These are phyloP conservation scores for Salvator merianae DNA, from an alignment of 2,113 vertebrate species.

Conservation along the genomic window DNA sequence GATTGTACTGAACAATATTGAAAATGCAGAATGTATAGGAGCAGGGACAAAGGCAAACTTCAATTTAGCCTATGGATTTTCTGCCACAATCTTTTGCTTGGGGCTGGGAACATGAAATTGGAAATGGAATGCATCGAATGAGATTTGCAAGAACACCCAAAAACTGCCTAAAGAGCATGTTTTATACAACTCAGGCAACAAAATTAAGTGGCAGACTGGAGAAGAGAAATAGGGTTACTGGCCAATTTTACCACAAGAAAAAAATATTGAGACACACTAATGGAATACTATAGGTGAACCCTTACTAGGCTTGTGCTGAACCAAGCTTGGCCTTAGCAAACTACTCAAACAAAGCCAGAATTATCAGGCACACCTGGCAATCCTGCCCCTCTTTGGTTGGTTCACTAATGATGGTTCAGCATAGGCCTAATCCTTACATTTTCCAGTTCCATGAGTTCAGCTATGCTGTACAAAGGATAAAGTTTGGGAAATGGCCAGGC, in stretches of 20 bases:
- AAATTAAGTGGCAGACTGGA: neutral
- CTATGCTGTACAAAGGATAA: too few relatives aligned
- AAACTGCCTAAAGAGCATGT: neutral
- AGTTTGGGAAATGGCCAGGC: too few relatives aligned
- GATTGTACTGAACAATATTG: neutral
- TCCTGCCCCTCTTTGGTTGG: too few relatives aligned
- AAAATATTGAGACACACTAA: neutral
- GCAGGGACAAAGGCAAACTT: neutral
- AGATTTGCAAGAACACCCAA: neutral
- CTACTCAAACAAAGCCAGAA: too few relatives aligned
- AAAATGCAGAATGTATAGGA: neutral
- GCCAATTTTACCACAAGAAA: neutral
- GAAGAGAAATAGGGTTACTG: neutral
- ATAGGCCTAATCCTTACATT: too few relatives aligned
- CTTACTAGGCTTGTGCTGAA: too few relatives aligned
- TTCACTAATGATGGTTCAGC: too few relatives aligned
- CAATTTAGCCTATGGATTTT: neutral
- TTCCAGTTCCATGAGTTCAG: too few relatives aligned
- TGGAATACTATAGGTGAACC: neutral
- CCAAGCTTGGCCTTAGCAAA: neutral
- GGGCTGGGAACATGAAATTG: neutral
- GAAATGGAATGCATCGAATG: neutral
- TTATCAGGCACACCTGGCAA: too few relatives aligned
- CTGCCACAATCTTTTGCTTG: neutral
- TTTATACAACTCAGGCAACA: neutral